Percentiles rank a stretch among this genome's conserved stretches.
Conservation (phyloP, 2,797 vertebrate genomes). For the Nyctalus aviator region DNA sequence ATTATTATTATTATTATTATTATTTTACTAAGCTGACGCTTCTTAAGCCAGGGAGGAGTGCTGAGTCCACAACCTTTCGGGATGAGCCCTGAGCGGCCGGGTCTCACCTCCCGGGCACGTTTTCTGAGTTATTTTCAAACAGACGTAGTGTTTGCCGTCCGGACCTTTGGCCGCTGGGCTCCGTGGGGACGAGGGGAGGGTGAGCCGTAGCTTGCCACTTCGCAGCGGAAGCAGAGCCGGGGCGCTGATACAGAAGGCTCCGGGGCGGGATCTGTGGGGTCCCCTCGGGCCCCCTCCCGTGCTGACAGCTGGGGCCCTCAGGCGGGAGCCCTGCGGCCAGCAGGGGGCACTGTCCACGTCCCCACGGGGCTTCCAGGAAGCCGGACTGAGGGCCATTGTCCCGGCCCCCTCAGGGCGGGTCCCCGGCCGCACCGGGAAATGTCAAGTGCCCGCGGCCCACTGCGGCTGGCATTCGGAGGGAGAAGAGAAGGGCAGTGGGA, state of each 20-base stretch:
- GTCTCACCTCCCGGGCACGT: neutral
- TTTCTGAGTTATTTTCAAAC: neutral
- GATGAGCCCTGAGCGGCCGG: neutral
- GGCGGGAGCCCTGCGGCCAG: neutral
- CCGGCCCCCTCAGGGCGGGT: slow-evolving; percentile 71
- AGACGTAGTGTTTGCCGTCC: neutral
- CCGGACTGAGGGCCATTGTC: slow-evolving; percentile 80
- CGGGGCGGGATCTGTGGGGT: neutral
- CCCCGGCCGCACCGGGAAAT: slow-evolving; percentile 74
- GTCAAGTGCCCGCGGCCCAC: slow-evolving; percentile 80
- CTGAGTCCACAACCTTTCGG: neutral
- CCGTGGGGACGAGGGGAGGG: neutral
- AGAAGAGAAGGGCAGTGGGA: slow-evolving; percentile 79
- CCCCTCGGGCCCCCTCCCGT: neutral
- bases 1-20: too few species aligned
- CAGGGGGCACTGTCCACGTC: slow-evolving; percentile 66
- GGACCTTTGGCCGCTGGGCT: neutral
- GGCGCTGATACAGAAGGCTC: neutral
- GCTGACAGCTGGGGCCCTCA: neutral
- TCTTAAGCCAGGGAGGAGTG: neutral
- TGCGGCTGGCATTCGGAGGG: slow-evolving; percentile 80
- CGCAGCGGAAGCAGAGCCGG: neutral
- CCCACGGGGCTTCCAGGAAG: slow-evolving; percentile 67
- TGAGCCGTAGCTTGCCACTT: too few species aligned
- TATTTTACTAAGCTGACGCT: neutral